Percentiles rank a stretch among this genome's conserved stretches.
These are phyloP conservation scores for Amia ocellicauda DNA, from an alignment of 2,113 vertebrate genomes.

Conservation along the genomic window DNA sequence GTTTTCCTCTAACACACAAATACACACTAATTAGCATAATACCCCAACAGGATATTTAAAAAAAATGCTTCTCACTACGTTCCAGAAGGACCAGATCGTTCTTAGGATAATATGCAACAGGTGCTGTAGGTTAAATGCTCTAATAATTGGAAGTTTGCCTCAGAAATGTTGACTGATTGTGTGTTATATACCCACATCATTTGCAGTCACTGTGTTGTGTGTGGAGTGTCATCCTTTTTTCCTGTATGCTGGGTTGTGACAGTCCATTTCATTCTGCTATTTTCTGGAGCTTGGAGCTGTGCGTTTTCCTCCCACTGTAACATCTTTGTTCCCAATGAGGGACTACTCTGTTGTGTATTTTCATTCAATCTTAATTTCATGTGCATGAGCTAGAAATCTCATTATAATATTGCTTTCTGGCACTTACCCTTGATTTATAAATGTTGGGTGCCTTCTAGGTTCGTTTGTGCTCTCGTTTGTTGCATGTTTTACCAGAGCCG, in stretches of 20 bases:
- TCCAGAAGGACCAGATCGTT: too few relatives aligned
- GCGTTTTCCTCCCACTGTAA: not conserved
- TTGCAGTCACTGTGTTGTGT: not conserved
- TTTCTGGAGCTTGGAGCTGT: not conserved
- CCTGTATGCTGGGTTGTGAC: not conserved
- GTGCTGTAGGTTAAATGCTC: too few relatives aligned
- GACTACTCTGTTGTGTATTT: not conserved
- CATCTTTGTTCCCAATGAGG: not conserved
- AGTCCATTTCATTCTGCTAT: not conserved
- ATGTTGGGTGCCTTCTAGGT: not conserved
- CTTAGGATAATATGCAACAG: too few relatives aligned
- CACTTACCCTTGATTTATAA: not conserved
- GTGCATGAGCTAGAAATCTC: not conserved
- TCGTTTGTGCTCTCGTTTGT: not conserved
- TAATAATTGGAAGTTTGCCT: too few relatives aligned
- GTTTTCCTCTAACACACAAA: too few relatives aligned
- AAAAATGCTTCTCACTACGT: too few relatives aligned
- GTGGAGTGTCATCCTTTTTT: not conserved
- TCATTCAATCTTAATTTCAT: slow-evolving; percentile 7
- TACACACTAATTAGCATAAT: too few relatives aligned
- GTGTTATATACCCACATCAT: too few relatives aligned
- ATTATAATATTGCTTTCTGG: not conserved
- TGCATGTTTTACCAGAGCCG: not conserved
- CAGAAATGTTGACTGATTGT: too few relatives aligned
- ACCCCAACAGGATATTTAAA: too few relatives aligned